Conservation (phyloP, 1,140 invertebrate species). For the Scaptomyza hsui region DNA sequence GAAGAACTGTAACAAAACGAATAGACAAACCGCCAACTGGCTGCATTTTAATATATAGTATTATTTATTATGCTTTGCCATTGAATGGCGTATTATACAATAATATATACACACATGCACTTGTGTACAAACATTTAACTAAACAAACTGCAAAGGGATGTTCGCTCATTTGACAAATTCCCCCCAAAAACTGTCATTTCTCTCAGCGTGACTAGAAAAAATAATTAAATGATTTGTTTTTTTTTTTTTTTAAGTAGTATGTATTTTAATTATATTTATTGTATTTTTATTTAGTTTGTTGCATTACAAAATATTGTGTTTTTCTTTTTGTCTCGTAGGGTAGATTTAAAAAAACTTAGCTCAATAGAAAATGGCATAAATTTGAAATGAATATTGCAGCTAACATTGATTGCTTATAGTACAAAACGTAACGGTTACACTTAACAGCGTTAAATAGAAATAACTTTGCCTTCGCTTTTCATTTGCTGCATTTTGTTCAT, state of each 20-base stretch:
- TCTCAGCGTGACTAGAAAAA: neutral
- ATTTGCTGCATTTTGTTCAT: slow-evolving; percentile 68
- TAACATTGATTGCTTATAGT: slow-evolving; percentile 74
- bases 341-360: slow-evolving; percentile 59
- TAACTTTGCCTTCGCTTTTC: slow-evolving; percentile 54
- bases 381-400: slow-evolving; percentile 72
- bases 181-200: slow-evolving; percentile 2
- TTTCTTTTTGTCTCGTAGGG: slow-evolving; percentile 13
- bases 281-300: slow-evolving; percentile 58
- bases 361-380: slow-evolving; percentile 54
- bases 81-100: slow-evolving; percentile 4
- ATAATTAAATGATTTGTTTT: slow-evolving; percentile 7
- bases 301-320: slow-evolving; percentile 39
- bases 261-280: slow-evolving; percentile 80
- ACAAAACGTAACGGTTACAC: slow-evolving; percentile 76
- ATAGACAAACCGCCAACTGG: slow-evolving; percentile 53
- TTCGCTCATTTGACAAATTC: slow-evolving; percentile 20
- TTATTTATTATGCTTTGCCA: slow-evolving; percentile 45
- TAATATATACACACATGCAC: slow-evolving; percentile 7
- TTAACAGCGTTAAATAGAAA: slow-evolving; percentile 72
- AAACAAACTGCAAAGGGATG: slow-evolving; percentile 18
- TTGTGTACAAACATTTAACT: slow-evolving; percentile 12
- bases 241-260: slow-evolving; percentile 63
- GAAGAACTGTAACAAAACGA: slow-evolving; percentile 69
- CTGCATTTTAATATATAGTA: slow-evolving; percentile 46